Evolutionary conservation across 2,888 invertebrate species (phyloP).

Genomic region (Mamestra brassicae): DNA sequence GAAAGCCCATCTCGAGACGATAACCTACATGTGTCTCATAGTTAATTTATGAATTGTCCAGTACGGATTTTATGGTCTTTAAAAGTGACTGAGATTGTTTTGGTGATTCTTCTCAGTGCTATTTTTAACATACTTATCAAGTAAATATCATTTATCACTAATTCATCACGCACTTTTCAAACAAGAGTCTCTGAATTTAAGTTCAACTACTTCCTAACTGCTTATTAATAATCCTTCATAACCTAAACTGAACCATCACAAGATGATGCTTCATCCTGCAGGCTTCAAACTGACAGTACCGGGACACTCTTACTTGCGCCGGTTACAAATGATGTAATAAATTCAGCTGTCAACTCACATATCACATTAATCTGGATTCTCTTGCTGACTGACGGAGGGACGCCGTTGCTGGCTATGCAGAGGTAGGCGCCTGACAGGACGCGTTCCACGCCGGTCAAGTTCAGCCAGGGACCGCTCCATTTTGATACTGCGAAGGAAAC

Average conservation of each 20-base stretch:
- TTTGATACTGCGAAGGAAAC: constrained; percentile 84
- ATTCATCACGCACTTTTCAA: too few relatives aligned
- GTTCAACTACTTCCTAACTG: too few relatives aligned
- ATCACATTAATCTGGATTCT: constrained; percentile 89
- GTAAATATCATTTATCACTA: too few relatives aligned
- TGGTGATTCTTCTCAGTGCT: too few relatives aligned
- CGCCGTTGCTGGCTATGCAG: constrained; percentile 93
- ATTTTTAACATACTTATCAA: too few relatives aligned
- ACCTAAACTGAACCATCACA: constrained; percentile 21
- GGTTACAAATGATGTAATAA: constrained; percentile 58
- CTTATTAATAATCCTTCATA: too few relatives aligned
- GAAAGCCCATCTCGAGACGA: too few relatives aligned
- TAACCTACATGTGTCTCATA: too few relatives aligned
- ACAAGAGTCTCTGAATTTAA: too few relatives aligned
- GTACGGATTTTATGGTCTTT: too few relatives aligned
- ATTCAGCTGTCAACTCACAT: constrained; percentile 73
- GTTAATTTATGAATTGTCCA: too few relatives aligned
- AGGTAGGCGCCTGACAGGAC: constrained; percentile 92
- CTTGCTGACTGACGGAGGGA: constrained; percentile 89
- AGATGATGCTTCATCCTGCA: constrained; percentile 44
- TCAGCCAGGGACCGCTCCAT: constrained; percentile 90
- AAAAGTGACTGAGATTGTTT: too few relatives aligned
- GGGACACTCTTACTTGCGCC: constrained; percentile 51
- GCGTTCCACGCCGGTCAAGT: constrained; percentile 90
- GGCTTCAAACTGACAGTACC: constrained; percentile 37